Base-by-base conservation (phyloP, 2,113 vertebrate genomes). In the Panthera leo region DNA sequence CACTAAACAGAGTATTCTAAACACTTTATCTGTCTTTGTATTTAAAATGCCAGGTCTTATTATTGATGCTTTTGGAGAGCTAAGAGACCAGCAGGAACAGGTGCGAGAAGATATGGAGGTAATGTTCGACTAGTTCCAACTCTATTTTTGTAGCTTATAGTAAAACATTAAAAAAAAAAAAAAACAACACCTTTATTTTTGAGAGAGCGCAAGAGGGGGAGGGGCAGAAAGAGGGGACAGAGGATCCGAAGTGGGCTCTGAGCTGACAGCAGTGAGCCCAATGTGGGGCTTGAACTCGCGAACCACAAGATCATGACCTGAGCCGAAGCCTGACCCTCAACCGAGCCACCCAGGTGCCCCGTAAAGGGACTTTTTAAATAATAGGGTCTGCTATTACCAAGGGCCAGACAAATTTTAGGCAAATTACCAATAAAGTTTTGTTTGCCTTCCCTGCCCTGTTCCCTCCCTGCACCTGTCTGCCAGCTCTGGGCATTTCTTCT, bases 61-160 rank as follows among this genome's bases (percentile, higher is more conserved):
- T 96, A 99, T 99, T 85, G 99, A 99, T 98, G 99, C 99, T 76
- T 99, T 99, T 97, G 99, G 99, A 97, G 99, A 99, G 98, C 98
- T 99, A 91, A 99, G 99, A 99, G 99, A 99, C 98, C 99, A 99
- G 97, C 99, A 99, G 98, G 99, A 99, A 95, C 99, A 99, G 99
- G 99, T 99, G 63, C 99, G 99, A 98, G 99, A 99, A 98, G 99
- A 99, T 95, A 99, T 99, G 99, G 99, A 99, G 99, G 99, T 99
- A 99, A 98, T 0, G 3, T 7, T 34, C 11, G 18, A 1, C 21
- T 36, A 7, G 11, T 18, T 48, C 14, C 42, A 71, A 5, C 19
- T 36, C 21, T 10, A 7, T 19, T 53, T 84, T 10, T 63, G 0
- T 51, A 42, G 71, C 34, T 71, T 51, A 58, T 1, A 75, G 83